Evolutionary conservation across 2,888 invertebrate species (phyloP), one percentile per base, ranked within the genome.

Genomic region (Limnephilus marmoratus): DNA sequence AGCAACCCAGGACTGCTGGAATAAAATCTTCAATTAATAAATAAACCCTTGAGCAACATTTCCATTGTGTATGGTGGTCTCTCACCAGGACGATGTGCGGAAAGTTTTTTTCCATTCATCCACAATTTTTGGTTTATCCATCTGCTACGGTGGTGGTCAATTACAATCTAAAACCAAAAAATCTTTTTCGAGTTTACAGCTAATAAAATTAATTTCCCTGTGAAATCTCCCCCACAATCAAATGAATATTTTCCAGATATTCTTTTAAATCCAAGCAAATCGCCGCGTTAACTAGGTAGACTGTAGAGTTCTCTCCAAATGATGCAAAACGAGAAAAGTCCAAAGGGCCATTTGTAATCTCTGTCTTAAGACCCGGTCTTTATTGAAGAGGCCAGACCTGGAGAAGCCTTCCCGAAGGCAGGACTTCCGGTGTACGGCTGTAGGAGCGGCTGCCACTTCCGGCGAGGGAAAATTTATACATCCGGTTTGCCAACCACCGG

Each of bases 401-500:
- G 83, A 37, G 92, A 90, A 82, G 85, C 45, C 41, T 85, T 85
- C 41, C 90, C 80, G 90, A 85, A 90, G 85, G 34, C 85, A 85
- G 85, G 31, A 68, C 90, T 90, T 90, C 90, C 83, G 90, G 90
- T 45, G 80, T 29, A 90, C 53, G 82, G 90, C 81, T 91, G 80
- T 85, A 90, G 91, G 90, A 92, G 90, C 86, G 92, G 90, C 91
- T 92, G 90, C 93, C 90, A 90, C 90, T 92, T 93, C 92, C 92
- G 86, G 80, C 91, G 86, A 85, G 86, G 86, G 81, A 82, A 85
- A 92, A 93, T 93, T 92, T 92, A 93, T 92, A 92, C 92, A 90
- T 93, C 93, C 93, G 91, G 90, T 92, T 90, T 92, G n/a, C 86
- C 91, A 92, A 91, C 91, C 92, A 91, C 90, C 92, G 92, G 92